Base-by-base conservation (phyloP, 2,888 invertebrate genomes). In the Stenurella melanura region DNA sequence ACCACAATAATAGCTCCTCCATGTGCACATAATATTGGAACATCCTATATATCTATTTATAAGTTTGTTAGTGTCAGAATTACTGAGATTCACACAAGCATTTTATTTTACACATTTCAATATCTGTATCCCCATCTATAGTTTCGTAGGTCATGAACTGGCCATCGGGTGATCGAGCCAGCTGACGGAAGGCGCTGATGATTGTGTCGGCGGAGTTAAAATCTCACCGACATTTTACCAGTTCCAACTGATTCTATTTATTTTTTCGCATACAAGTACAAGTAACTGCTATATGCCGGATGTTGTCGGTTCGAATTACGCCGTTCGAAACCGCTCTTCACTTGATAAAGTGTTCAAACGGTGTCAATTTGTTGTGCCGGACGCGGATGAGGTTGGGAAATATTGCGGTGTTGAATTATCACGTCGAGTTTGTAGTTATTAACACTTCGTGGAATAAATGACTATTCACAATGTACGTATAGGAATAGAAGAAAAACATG, bases 281-380 rank as follows among this genome's bases (percentile, higher is more conserved):
- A 58, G 19, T 58, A 50, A 42, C 11, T 56, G 56, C 56, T 18
- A 17, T 10, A 21, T 58, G 58, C 58, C 58, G 58, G 58, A 58
- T 19, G 12, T 21, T 18, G 58, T 58, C 58, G 19, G 21, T 21
- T 17, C 17, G 56, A 18, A 18, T 56, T 56, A 18, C 56, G 1
- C 18, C 17, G 17, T 11, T 18, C n/a, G 18, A 42, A 42, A 42
- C 42, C 42, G 42, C 50, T 50, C n/a, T n/a, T 50, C 50, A 50
- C 50, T 50, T n/a, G 21, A 58, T 19, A 19, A 19, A 19, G 5
- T 11, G 21, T 10, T 58, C 21, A 58, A 21, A 18, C 18, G 19
- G 19, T 21, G 58, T 58, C 58, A 58, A 58, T 58, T 58, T 15
- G 58, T 58, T 58, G 58, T 18, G 21, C 19, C 19, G 18, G 58